Conservation (phyloP, 2,888 invertebrate genomes). For the Ophioninae sp. region DNA sequence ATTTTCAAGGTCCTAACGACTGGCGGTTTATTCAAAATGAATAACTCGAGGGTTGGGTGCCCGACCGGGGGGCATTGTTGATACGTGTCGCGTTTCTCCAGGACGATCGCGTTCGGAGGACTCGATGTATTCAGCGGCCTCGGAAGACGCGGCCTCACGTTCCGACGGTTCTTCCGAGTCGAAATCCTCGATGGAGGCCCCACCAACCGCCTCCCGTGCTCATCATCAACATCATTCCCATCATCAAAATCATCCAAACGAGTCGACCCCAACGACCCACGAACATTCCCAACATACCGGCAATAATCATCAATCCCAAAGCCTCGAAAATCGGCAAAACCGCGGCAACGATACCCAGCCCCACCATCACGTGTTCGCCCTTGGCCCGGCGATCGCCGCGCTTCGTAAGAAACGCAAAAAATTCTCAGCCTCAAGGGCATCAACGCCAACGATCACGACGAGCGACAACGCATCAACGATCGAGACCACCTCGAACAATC, state of each 20-base stretch:
- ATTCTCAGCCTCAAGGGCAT: slow-evolving; percentile 90
- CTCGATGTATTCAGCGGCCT: slow-evolving; percentile 87
- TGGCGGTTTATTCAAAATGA: neutral
- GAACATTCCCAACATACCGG: slow-evolving; percentile 66
- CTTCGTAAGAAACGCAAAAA: slow-evolving; percentile 91
- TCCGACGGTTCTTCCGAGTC: slow-evolving; percentile 87
- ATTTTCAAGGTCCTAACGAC: too few species aligned
- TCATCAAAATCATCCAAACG: slow-evolving; percentile 65
- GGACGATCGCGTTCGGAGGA: slow-evolving; percentile 88
- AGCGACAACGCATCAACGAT: slow-evolving; percentile 78
- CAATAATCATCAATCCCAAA: slow-evolving; percentile 43
- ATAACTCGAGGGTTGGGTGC: neutral
- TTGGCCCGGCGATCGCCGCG: slow-evolving; percentile 85
- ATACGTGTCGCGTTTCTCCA: slow-evolving; percentile 51
- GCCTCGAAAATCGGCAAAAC: slow-evolving; percentile 50
- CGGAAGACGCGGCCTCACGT: slow-evolving; percentile 86
- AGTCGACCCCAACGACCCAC: slow-evolving; percentile 53
- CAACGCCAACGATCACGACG: slow-evolving; percentile 82
- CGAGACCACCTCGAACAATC: slow-evolving; percentile 66
- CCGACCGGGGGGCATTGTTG: neutral
- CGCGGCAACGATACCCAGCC: slow-evolving; percentile 70
- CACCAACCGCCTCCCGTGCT: slow-evolving; percentile 71
- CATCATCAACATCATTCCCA: slow-evolving; percentile 70
- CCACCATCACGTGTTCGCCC: slow-evolving; percentile 73
- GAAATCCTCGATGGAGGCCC: slow-evolving; percentile 85